Evolutionary conservation across 2,113 vertebrate species (phyloP).

Genomic region (Toxostoma redivivum): DNA sequence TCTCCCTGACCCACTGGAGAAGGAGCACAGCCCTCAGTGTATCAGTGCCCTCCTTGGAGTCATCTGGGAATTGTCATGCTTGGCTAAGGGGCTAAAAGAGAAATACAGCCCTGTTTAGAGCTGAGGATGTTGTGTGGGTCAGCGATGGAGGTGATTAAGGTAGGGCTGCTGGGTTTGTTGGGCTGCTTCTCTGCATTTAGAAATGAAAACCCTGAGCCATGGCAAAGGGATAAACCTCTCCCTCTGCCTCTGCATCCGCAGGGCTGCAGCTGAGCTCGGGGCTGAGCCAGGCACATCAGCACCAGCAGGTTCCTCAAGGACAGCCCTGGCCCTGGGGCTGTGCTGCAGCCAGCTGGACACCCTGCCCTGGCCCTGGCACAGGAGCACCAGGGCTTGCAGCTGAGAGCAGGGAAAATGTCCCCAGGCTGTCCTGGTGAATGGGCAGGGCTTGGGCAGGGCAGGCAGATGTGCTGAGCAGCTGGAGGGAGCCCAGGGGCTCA

Average conservation of each 20-base stretch:
- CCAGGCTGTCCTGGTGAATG: not conserved
- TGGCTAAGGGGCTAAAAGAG: not conserved
- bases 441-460: not conserved
- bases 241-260: not conserved
- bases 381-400: not conserved
- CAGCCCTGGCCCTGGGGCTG: not conserved
- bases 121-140: not conserved
- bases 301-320: not conserved
- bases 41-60: not conserved
- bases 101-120: not conserved
- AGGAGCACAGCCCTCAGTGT: not conserved
- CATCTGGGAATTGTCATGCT: not conserved
- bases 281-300: not conserved
- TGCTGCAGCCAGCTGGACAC: not conserved
- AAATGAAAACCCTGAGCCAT: not conserved
- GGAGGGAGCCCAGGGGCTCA: not conserved
- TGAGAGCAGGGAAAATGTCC: not conserved
- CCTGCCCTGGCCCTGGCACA: not conserved
- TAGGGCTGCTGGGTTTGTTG: not conserved
- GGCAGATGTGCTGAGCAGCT: fast-evolving
- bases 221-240: not conserved
- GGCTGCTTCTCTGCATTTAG: not conserved
- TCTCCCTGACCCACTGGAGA: not conserved
- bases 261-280: not conserved
- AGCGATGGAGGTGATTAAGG: not conserved